Conservation (phyloP, 2,113 vertebrate genomes). For the Calidris pugnax region DNA sequence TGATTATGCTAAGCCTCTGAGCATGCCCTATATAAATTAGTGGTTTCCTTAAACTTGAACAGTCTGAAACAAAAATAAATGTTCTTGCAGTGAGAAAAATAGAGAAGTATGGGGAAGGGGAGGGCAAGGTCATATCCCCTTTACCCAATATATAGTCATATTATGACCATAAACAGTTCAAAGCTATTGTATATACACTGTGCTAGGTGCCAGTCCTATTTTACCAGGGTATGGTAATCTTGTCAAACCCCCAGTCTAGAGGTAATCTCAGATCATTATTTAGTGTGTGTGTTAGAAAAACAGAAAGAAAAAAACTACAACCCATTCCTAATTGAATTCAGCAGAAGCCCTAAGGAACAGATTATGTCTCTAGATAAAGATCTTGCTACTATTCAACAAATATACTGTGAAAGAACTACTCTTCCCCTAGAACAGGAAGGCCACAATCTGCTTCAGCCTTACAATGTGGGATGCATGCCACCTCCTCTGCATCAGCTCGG, state of each 20-base stretch:
- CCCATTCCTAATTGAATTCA: neutral
- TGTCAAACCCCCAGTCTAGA: neutral
- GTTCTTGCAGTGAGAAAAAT: neutral
- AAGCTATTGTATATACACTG: neutral
- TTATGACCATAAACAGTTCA: neutral
- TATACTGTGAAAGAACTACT: neutral
- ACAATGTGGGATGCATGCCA: neutral
- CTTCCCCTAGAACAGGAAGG: neutral
- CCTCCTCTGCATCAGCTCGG: neutral
- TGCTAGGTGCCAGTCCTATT: neutral
- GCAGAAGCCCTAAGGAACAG: neutral
- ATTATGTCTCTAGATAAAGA: neutral
- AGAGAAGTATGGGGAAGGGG: neutral
- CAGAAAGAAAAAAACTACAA: neutral
- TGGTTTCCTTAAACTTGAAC: constrained; percentile 13
- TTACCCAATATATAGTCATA: neutral
- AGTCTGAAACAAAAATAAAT: constrained; percentile 10
- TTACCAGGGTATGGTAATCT: neutral
- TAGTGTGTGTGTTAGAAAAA: neutral
- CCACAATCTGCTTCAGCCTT: neutral
- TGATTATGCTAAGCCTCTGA: constrained; percentile 36
- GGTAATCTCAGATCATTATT: neutral
- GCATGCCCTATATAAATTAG: constrained; percentile 23
- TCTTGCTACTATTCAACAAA: neutral
- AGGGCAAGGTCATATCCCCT: neutral